Percentiles rank a stretch among this genome's conserved stretches.
phyloP scores from a whole-genome alignment of 2,888 invertebrate species.

The Acanthosepion lycidas region DNA sequence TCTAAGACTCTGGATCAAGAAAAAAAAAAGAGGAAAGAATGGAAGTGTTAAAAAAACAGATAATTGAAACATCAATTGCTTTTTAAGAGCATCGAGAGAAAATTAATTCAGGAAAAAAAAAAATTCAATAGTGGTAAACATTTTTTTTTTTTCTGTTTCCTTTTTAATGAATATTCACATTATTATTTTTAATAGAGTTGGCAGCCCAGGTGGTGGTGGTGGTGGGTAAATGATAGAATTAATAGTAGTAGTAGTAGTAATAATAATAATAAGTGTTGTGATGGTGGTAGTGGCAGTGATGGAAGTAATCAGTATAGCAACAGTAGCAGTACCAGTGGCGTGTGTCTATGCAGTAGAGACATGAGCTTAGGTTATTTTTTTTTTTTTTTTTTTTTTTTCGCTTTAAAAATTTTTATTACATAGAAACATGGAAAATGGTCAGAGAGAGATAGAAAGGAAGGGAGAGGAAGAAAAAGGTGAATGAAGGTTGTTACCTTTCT shows the following conservation, averaged over 20 bases:
- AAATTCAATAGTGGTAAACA: neutral
- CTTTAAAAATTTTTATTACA: neutral
- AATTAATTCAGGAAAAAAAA: neutral
- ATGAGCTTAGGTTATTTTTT: too few species aligned
- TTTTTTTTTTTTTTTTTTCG: too few species aligned
- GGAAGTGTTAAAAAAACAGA: neutral
- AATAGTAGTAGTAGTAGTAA: neutral
- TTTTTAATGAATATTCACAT: neutral
- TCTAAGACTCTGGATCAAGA: neutral
- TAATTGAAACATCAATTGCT: neutral
- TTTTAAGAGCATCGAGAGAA: neutral
- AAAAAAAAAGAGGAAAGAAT: neutral
- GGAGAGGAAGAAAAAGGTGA: neutral
- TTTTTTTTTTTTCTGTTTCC: neutral
- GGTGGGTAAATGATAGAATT: constrained; percentile 33
- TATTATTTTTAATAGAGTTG: neutral
- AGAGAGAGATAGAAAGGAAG: neutral
- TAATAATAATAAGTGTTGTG: neutral
- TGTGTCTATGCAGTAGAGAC: neutral
- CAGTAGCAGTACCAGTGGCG: neutral
- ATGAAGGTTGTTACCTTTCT: neutral
- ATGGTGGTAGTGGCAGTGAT: neutral
- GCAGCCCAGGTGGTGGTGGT: neutral
- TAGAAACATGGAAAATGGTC: neutral
- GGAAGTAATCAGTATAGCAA: neutral